Evolutionary conservation across 2,113 vertebrate genomes (phyloP), one percentile per base, ranked within the genome.

Genomic region (Leucosticte australis): DNA sequence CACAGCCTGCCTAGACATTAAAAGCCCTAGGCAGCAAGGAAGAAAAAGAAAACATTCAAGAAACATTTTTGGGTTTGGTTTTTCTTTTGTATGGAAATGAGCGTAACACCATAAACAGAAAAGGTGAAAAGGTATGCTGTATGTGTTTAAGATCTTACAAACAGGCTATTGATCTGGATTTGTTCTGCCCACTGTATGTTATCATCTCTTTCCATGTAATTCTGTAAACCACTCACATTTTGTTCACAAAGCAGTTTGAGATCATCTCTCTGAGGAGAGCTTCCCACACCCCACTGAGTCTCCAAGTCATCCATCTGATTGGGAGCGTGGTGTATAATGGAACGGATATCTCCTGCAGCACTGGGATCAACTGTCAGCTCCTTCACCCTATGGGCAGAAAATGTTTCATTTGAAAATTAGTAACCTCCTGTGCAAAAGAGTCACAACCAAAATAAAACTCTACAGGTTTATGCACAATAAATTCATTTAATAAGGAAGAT

Each of bases 181-280:
- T 63, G 31, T 52, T 87, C 35, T 88, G 76, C 15, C 10, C 31
- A 62, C 68, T 85, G 27, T 52, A 93, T 47, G 81, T 77, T 33
- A 47, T 30, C 9, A 64, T 15, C 67, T 50, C 22, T 57, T 76
- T 52, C 71, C 28, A 20, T 3, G 12, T 33, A 74, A 73, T n/a
- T 33, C 33, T 68, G 49, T 70, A 89, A 91, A 64, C 47, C 52
- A 98, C 99, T 99, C 97, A 99, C 99, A 2, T 99, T 99, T 97
- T 99, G 99, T 96, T 99, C 99, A 97, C 99, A 99, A 83, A 99
- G 99, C 90, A 99, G 98, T 97, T 99, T 99, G 85, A 99, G 98
- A 95, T 99, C 99, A 92, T 99, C 99, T 80, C 99, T 99, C 96
- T 99, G 99, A 55, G 99, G 99, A 78, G 99, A 99, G 95, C 99